Evolutionary conservation across 2,113 vertebrate species (phyloP), one percentile per base, ranked within the genome.

Genomic region (Amblyopsis rosae): DNA sequence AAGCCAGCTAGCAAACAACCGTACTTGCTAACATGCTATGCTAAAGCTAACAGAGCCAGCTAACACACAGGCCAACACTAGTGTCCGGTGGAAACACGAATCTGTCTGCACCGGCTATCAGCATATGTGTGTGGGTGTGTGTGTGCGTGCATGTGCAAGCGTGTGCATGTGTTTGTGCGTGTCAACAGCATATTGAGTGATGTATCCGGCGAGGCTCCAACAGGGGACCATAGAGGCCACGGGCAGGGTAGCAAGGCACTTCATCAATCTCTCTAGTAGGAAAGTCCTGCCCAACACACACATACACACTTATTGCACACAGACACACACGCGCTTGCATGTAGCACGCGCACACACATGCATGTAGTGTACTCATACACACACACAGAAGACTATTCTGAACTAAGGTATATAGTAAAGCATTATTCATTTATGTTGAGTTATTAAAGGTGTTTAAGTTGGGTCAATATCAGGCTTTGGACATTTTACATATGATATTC

Each of bases 21-120:
- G 17, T 66, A 82, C 82, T 85, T 87, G 87, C 88, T 87, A 82
- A 75, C 68, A 81, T 72, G 76, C 85, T 83, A 71, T 72, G 59
- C 82, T 85, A 76, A 81, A 86, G 78, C 84, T 87, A 89, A 88
- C 86, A 83, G 69, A 85, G 83, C 87, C 88, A 91, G 89, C 84
- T 87, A 88, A 90, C 90, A 91, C 90, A 90, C 88, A 89, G 83
- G 74, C 87, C 85, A 88, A 88, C 85, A 90, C 87, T 88, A 86
- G 32, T 77, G 73, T 85, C 80, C 72, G 76, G 87, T 85, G 86
- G 81, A 77, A 87, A 84, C 55, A 74, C 83, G 87, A 82, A 88
- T 87, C 88, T 77, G 77, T 73, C 76, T 60, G 53, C 55, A 77
- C 86, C 76, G 60, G 69, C 71, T 68, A 82, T 69, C 67, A 87